Percentiles rank a stretch among this genome's conserved stretches.
These are phyloP conservation scores for Dascyllus trimaculatus DNA, from an alignment of 2,113 vertebrate species.

Conservation along the genomic window DNA sequence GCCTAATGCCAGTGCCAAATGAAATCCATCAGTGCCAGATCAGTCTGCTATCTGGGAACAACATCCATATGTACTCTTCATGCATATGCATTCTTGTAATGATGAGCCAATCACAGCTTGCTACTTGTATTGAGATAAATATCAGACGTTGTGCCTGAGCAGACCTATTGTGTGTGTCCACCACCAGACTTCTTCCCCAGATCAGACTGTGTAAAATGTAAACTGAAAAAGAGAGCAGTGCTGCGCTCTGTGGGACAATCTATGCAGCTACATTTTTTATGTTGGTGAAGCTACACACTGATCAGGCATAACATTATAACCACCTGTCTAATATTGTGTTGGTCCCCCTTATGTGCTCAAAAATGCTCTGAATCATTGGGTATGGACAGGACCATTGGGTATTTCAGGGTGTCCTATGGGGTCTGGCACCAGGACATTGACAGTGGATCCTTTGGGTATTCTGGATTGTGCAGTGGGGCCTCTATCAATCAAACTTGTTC, in stretches of 20 bases:
- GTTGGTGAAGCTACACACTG: neutral
- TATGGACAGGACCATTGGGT: too few relatives aligned
- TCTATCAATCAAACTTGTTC: too few relatives aligned
- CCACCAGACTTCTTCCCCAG: neutral
- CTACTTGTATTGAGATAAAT: neutral
- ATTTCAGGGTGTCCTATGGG: too few relatives aligned
- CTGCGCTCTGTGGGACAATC: conserved; percentile 63
- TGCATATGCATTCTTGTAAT: neutral
- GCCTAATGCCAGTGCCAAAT: neutral
- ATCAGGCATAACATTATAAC: too few relatives aligned
- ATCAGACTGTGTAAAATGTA: neutral
- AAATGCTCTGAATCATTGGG: too few relatives aligned
- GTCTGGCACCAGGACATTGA: too few relatives aligned
- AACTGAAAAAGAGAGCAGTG: conserved; percentile 19
- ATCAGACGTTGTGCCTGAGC: neutral
- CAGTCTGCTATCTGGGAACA: neutral
- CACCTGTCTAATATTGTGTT: too few relatives aligned
- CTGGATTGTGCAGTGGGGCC: too few relatives aligned
- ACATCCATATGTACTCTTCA: neutral
- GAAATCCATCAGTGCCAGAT: neutral
- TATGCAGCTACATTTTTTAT: conserved; percentile 18
- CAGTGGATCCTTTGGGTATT: too few relatives aligned
- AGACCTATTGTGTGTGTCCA: neutral
- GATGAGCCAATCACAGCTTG: neutral
- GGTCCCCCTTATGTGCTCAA: too few relatives aligned